Base-by-base conservation (phyloP, 2,888 invertebrate genomes). In the Cheilosia variabilis region DNA sequence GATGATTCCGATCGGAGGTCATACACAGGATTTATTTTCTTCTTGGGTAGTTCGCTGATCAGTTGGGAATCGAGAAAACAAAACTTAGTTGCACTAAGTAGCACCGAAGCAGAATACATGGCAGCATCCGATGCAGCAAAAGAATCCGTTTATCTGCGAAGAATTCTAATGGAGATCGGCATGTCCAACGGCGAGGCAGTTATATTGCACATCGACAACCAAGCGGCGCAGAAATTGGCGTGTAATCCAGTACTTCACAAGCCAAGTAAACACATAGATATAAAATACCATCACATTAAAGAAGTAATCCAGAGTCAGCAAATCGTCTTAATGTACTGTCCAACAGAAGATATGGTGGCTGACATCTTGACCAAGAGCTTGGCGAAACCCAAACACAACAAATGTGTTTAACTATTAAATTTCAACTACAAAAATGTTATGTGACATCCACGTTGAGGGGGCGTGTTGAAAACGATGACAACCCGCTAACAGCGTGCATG, bases 221-320 rank as follows among this genome's bases (percentile, higher is more conserved):
- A 73, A 22, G 72, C 72, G 27, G 76, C 78, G 9, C 63, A 81
- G 50, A 79, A 66, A n/a, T 65, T 88, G 10, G 75, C 71, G 7
- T 57, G 72, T 13, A 77, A 87, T 63, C 62, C 73, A 1, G 80
- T 60, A 24, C 77, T 62, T 41, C 75, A 81, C 41, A 73, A 80
- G 9, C 73, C 87, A 13, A 86, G 75, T 27, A 86, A 87, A 31
- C 81, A 84, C 19, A 81, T 81, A 15, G 75, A 82, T 22, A 65
- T 77, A 10, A 80, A 62, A 41, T 87, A 75, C 50, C 82, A 82
- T 71, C 71, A 75, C 71, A 63, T 81, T 2, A 63, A 69, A 27
- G 57, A 87, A 22, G 60, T 78, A 57, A 71, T 62, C 55, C 75
- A 72, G 43, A 62, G 71, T 45, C 72, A 75, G 0, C 27, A 73